phyloP scores from a whole-genome alignment of 2,113 vertebrate genomes.

The Hippopotamus amphibius region DNA sequence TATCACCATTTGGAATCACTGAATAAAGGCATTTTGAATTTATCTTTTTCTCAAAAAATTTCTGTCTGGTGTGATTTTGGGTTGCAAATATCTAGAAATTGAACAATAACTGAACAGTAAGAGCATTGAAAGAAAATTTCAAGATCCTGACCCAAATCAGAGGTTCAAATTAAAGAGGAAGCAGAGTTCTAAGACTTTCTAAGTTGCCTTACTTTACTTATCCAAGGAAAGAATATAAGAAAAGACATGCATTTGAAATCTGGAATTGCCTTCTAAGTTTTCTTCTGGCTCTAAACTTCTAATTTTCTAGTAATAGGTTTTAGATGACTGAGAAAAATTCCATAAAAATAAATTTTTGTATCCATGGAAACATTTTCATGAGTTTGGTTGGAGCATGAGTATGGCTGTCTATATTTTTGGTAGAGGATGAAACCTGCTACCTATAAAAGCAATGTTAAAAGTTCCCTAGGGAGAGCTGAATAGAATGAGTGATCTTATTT shows the following conservation, averaged over 20 bases:
- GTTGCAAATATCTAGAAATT: constrained; percentile 55
- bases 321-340: background rate
- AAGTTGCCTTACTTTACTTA: background rate
- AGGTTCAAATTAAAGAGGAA: background rate
- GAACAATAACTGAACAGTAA: constrained; percentile 35
- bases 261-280: background rate
- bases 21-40: constrained; percentile 19
- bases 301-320: constrained; percentile 22
- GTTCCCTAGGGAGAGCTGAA: constrained; percentile 64
- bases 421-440: constrained; percentile 63
- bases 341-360: constrained; percentile 44
- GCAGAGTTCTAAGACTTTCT: background rate
- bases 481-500: constrained; percentile 72
- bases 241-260: background rate
- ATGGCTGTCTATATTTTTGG: constrained; percentile 68
- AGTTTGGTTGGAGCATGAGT: constrained; percentile 54
- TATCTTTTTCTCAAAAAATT: background rate
- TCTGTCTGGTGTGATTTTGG: background rate
- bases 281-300: background rate
- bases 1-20: background rate
- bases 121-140: constrained; percentile 18
- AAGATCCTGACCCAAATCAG: background rate
- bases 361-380: constrained; percentile 71
- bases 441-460: constrained; percentile 76
- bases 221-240: background rate